Conservation (phyloP, 2,797 vertebrate species). For the Ceryle rudis region DNA sequence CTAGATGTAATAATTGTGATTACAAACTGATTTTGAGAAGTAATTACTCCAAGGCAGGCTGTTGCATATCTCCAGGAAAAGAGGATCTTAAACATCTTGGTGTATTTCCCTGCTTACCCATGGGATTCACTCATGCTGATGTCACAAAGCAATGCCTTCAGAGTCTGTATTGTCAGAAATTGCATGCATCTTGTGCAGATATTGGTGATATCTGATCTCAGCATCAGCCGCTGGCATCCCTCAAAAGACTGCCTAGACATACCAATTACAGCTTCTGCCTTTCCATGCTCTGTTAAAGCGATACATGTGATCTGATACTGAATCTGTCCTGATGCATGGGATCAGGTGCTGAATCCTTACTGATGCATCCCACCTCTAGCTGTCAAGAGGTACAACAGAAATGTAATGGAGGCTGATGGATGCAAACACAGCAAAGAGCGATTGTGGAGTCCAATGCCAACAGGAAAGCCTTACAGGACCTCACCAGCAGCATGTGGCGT, state of each 20-base stretch:
- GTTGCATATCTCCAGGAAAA: neutral
- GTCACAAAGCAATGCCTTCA: neutral
- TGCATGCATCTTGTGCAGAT: neutral
- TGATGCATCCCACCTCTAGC: neutral
- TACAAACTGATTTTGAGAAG: neutral
- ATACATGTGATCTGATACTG: fast-evolving
- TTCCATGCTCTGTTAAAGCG: neutral
- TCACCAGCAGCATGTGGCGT: fast-evolving
- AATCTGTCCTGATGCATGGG: neutral
- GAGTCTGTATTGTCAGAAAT: neutral
- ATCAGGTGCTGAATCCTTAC: fast-evolving
- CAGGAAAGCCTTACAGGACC: no score
- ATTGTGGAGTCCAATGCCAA: fast-evolving
- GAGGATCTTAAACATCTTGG: neutral
- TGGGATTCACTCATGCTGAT: neutral
- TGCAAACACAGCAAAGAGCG: neutral
- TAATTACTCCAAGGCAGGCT: neutral
- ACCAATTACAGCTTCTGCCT: neutral
- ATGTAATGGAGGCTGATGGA: fast-evolving
- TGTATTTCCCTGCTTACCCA: neutral
- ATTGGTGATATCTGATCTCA: neutral
- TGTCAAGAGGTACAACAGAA: neutral
- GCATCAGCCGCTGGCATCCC: neutral
- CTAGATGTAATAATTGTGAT: neutral
- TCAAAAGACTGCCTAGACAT: neutral